Base-by-base conservation (phyloP, 2,113 vertebrate species). In the Silurus glanis region DNA sequence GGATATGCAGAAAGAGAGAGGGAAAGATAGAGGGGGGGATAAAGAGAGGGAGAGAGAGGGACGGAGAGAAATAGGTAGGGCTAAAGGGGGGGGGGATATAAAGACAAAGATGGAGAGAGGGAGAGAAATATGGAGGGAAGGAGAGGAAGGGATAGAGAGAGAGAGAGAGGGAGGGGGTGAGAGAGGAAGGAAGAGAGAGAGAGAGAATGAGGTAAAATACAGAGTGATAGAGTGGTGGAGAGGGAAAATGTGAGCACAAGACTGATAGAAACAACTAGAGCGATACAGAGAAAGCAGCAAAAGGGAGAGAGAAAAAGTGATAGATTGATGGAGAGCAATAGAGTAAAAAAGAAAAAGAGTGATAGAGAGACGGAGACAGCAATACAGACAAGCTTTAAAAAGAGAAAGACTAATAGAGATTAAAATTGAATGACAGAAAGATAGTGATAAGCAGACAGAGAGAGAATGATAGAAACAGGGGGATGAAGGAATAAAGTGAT, bases 261-360 rank as follows among this genome's bases (percentile, higher is more conserved):
- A 67, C 4, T 67, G n/a, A 67, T 67, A 13, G n/a, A 67, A 10
- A 25, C 16, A 23, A 62, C n/a, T 13, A 25, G 4, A 67, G 64
- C 12, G 64, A 67, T 9, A 28, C 12, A n/a, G 64, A n/a, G 10
- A 28, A 25, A 25, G 37, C 37, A 37, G 37, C 37, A 37, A 37
- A 37, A 37, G 37, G 37, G 21, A 23, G 61, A 7, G 61, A 62
- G 61, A 19, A 6, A 9, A 7, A 21, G 19, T 62, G 61, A 62
- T 62, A 10, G 56, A 23, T 56, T 19, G 25, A 82, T 23, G 19
- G 12, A 25, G 69, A 49, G 59, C 55, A 21, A 23, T 7, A 47
- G 17, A 79, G 71, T 25, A 14, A 86, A 55, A 83, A 85, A 84
- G 79, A 14, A 76, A n/a, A 67, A 82, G 62, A 82, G 37, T 78